These are phyloP conservation scores for Callopanchax toddi DNA, from an alignment of 2,113 vertebrate genomes.

Conservation along the genomic window DNA sequence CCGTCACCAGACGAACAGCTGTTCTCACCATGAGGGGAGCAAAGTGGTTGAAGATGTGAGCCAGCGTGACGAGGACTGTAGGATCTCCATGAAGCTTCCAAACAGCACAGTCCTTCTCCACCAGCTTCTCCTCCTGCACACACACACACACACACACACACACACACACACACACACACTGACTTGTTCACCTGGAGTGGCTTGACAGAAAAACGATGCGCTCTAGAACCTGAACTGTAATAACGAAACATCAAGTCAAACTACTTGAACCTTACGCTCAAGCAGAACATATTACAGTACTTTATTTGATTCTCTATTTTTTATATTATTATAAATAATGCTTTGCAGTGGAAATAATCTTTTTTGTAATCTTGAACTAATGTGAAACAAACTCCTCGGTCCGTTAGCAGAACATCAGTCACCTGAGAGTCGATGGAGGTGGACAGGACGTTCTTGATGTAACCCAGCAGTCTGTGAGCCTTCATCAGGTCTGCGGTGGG, in stretches of 20 bases:
- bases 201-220: too few relatives aligned
- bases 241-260: too few relatives aligned
- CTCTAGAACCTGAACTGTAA: too few relatives aligned
- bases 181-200: too few relatives aligned
- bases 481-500: conserved; percentile 85
- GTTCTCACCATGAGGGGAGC: conserved; percentile 92
- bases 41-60: conserved; percentile 94
- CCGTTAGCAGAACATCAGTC: background rate
- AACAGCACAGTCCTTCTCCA: conserved; percentile 80
- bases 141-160: background rate
- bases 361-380: too few relatives aligned
- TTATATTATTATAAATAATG: too few relatives aligned
- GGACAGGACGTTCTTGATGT: conserved; percentile 87
- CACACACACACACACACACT: background rate
- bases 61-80: conserved; percentile 87
- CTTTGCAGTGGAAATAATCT: too few relatives aligned
- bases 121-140: conserved; percentile 86
- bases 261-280: too few relatives aligned
- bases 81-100: conserved; percentile 93
- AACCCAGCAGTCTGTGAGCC: conserved; percentile 89
- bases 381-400: background rate
- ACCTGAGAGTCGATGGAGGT: conserved; percentile 84
- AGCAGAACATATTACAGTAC: too few relatives aligned
- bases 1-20: too few relatives aligned
- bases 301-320: too few relatives aligned